Conservation (phyloP, 2,113 vertebrate genomes). For the Sus scrofa region DNA sequence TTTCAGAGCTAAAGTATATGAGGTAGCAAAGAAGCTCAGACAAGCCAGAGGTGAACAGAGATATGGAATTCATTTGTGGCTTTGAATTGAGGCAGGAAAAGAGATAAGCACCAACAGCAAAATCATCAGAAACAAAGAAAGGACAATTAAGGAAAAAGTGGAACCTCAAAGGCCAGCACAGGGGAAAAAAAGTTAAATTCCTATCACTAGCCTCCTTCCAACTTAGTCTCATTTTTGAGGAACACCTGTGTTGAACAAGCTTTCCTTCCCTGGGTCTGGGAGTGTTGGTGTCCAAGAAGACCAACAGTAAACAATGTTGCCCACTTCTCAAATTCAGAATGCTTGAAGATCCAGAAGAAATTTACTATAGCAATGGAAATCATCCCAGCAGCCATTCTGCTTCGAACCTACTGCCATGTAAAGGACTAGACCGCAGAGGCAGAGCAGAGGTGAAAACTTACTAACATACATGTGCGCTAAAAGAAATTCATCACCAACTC, state of each 20-base stretch:
- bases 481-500: not conserved
- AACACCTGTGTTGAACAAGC: not conserved
- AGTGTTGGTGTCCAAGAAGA: not conserved
- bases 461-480: not conserved
- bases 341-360: not conserved
- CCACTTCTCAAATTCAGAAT: not conserved
- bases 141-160: not conserved
- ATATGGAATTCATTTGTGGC: not conserved
- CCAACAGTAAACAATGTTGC: not conserved
- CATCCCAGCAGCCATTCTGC: not conserved
- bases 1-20: not conserved
- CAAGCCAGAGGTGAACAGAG: not conserved
- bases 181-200: not conserved
- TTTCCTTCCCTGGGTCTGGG: not conserved
- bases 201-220: not conserved
- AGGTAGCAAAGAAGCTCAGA: not conserved
- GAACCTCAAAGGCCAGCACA: not conserved
- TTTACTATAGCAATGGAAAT: not conserved
- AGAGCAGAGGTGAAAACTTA: not conserved
- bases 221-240: not conserved
- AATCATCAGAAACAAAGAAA: not conserved
- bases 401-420: not conserved
- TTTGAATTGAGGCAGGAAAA: not conserved
- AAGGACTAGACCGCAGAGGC: not conserved
- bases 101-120: not conserved